Percentiles rank a stretch among this genome's conserved stretches.
Conservation (phyloP, 2,888 invertebrate genomes). For the Tetranychus piercei region DNA sequence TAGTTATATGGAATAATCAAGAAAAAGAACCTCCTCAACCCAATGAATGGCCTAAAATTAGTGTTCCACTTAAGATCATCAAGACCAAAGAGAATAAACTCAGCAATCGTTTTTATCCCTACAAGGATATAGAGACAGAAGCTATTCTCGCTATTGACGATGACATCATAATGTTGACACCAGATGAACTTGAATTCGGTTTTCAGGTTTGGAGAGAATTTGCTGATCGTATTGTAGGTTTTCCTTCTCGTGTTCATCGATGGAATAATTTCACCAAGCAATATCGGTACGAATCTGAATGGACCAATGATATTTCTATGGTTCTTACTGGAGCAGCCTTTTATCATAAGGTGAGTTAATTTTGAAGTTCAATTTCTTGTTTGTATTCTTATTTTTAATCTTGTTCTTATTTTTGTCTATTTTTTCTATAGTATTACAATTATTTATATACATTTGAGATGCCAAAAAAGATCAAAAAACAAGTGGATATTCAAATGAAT, state of each 20-base stretch:
- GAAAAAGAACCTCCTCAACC: slow-evolving; percentile 68
- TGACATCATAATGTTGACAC: slow-evolving; percentile 82
- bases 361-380: neutral
- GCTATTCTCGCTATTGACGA: slow-evolving; percentile 86
- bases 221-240: slow-evolving; percentile 85
- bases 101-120: slow-evolving; percentile 87
- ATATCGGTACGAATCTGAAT: slow-evolving; percentile 90
- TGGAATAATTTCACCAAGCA: slow-evolving; percentile 69
- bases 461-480: slow-evolving; percentile 61
- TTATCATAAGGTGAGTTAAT: slow-evolving; percentile 56
- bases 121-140: slow-evolving; percentile 88
- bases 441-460: slow-evolving; percentile 75
- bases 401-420: slow-evolving; percentile 12
- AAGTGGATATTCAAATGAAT: slow-evolving; percentile 90
- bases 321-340: slow-evolving; percentile 88
- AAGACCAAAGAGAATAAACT: slow-evolving; percentile 73
- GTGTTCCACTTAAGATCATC: slow-evolving; percentile 71
- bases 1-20: slow-evolving; percentile 93
- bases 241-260: slow-evolving; percentile 78
- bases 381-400: too few relatives aligned
- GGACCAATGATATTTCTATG: slow-evolving; percentile 86
- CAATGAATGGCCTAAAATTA: slow-evolving; percentile 63
- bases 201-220: slow-evolving; percentile 91
- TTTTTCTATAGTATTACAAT: slow-evolving; percentile 52
- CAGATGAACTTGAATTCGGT: slow-evolving; percentile 88